Conservation (phyloP, 2,797 vertebrate species). For the Clarias fuscus region DNA sequence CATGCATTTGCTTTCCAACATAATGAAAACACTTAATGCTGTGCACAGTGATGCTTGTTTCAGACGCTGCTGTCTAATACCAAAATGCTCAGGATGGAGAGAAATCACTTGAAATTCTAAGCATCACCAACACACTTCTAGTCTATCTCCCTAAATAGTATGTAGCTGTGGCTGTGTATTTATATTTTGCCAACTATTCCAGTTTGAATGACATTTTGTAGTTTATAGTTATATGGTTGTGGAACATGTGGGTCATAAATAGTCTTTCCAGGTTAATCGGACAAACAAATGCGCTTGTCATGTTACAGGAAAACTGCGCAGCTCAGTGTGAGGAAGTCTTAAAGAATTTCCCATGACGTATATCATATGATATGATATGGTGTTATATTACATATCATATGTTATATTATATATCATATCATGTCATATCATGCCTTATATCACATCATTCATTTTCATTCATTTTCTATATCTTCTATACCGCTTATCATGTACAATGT, state of each 20-base stretch:
- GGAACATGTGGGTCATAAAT: neutral
- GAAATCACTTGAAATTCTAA: slow-evolving; percentile 73
- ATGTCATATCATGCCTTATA: neutral
- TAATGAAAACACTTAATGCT: slow-evolving; percentile 83
- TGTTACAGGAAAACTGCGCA: neutral
- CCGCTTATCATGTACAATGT: too few relatives aligned
- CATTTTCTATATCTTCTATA: too few relatives aligned
- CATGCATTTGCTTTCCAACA: slow-evolving; percentile 81
- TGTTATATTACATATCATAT: neutral
- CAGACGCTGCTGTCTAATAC: slow-evolving; percentile 71
- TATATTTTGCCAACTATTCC: slow-evolving; percentile 63
- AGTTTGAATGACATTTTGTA: neutral
- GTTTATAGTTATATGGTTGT: neutral
- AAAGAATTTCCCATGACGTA: neutral
- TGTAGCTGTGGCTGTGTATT: slow-evolving; percentile 79
- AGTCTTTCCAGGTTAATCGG: neutral
- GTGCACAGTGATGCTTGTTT: slow-evolving; percentile 69
- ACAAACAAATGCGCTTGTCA: neutral
- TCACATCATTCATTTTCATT: neutral
- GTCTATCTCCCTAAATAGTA: slow-evolving; percentile 79
- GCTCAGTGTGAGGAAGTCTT: neutral
- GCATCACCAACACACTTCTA: slow-evolving; percentile 70
- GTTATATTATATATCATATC: neutral
- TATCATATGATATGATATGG: neutral
- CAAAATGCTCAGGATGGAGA: slow-evolving; percentile 72